These are phyloP conservation scores for Gallinago media DNA, from an alignment of 2,113 vertebrate genomes.

Conservation along the genomic window DNA sequence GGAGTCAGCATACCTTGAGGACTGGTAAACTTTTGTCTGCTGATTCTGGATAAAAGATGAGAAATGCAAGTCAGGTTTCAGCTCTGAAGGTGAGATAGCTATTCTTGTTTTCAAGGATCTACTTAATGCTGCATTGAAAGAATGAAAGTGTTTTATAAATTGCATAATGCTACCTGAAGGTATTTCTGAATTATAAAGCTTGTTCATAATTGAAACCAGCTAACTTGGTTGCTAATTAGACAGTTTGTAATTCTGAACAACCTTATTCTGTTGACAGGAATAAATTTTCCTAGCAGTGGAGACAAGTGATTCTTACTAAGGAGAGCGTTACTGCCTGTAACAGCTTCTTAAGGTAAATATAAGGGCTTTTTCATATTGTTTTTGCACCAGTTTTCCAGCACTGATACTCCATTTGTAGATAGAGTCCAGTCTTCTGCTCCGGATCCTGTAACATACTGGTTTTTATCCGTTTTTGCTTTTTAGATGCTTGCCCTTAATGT, in stretches of 20 bases:
- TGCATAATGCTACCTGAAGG: not conserved
- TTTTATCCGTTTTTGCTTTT: slow-evolving; percentile 12
- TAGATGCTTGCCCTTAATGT: not conserved
- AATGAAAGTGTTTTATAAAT: not conserved
- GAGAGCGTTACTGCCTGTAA: not conserved
- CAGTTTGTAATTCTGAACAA: not conserved
- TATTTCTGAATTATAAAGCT: not conserved
- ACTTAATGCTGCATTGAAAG: not conserved
- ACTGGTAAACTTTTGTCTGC: not conserved
- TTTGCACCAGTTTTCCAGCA: not conserved
- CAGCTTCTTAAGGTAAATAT: not conserved
- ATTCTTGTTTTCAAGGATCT: not conserved
- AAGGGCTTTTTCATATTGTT: not conserved
- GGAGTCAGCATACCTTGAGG: not conserved
- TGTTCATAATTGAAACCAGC: not conserved
- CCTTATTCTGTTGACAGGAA: not conserved
- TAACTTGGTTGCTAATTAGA: not conserved
- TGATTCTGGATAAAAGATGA: not conserved
- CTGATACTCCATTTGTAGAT: not conserved
- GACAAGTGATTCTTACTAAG: not conserved
- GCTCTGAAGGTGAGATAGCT: not conserved
- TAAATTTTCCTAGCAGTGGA: not conserved
- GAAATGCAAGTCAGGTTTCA: not conserved
- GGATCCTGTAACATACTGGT: not conserved
- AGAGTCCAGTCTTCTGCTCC: not conserved